A percentile compares a stretch with the other conserved stretches of the same genome.
Evolutionary conservation across 2,797 vertebrate genomes (phyloP).

Genomic region (Diplodus sargus): DNA sequence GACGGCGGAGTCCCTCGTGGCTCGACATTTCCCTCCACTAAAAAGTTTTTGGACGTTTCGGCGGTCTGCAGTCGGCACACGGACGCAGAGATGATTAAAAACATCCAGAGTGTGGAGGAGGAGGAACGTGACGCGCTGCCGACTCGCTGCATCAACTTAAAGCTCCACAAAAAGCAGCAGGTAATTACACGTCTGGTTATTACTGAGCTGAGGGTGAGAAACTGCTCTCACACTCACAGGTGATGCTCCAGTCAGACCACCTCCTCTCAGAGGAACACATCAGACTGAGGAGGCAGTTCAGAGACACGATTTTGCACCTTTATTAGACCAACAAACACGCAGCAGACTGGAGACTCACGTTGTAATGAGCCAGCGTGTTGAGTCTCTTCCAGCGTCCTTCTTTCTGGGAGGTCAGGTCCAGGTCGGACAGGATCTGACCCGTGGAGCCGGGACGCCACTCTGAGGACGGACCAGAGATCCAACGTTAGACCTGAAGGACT

Average conservation of each 20-base stretch:
- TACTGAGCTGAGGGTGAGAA: not conserved
- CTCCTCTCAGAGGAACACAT: too few relatives aligned
- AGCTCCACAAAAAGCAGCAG: not conserved
- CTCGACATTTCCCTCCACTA: slow-evolving; percentile 43
- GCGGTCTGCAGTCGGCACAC: slow-evolving; percentile 18
- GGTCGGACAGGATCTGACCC: slow-evolving; percentile 96
- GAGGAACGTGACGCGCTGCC: not conserved
- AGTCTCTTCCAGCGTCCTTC: slow-evolving; percentile 94
- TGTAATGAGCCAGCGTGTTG: slow-evolving; percentile 98
- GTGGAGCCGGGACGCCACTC: slow-evolving; percentile 98
- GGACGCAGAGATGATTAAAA: slow-evolving; percentile 42
- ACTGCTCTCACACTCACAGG: too few relatives aligned
- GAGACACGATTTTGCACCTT: not conserved
- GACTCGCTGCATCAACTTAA: too few relatives aligned
- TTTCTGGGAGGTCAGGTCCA: slow-evolving; percentile 96
- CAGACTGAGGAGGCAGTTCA: not conserved
- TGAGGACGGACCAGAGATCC: slow-evolving; percentile 60
- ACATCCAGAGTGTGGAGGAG: slow-evolving; percentile 16
- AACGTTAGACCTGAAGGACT: not conserved
- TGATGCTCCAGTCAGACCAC: not conserved
- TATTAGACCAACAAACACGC: too few relatives aligned
- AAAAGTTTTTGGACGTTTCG: slow-evolving; percentile 13
- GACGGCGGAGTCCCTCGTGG: slow-evolving; percentile 27
- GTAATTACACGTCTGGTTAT: too few relatives aligned
- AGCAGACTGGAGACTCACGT: slow-evolving; percentile 84